Evolutionary conservation across 2,797 vertebrate genomes (phyloP).

Genomic region (Fistularia tabacaria): DNA sequence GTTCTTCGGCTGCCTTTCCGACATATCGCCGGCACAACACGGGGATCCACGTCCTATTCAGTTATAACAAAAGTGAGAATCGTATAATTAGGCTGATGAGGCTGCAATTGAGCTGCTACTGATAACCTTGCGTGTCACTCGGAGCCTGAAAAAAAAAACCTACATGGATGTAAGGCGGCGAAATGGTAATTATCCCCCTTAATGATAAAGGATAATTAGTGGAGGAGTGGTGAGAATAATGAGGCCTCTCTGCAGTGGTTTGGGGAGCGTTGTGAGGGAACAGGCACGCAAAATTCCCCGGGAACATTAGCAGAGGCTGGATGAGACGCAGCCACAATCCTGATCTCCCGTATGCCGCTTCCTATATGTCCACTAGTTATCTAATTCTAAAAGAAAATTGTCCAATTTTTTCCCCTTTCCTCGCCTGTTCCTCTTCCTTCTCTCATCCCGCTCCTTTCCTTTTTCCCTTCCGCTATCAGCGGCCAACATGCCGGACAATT

Average conservation of each 20-base stretch:
- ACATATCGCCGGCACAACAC: constrained; percentile 43
- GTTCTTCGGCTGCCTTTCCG: constrained; percentile 51
- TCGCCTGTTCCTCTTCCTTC: background rate
- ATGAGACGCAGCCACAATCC: constrained; percentile 18
- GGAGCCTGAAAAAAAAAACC: constrained; percentile 39
- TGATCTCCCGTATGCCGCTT: constrained; percentile 7
- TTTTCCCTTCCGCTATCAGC: constrained; percentile 33
- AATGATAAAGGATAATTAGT: constrained; percentile 76
- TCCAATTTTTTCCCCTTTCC: constrained; percentile 8
- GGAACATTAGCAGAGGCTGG: constrained; percentile 36
- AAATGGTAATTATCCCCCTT: constrained; percentile 73
- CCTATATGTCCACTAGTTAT: background rate
- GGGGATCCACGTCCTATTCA: constrained; percentile 61
- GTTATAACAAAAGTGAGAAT: constrained; percentile 70
- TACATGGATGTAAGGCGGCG: constrained; percentile 60
- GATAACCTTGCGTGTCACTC: constrained; percentile 70
- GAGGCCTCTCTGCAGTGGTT: constrained; percentile 57
- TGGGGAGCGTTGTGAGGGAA: constrained; percentile 45
- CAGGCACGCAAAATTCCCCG: constrained; percentile 32
- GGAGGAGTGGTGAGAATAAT: constrained; percentile 67
- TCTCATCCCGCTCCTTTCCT: constrained; percentile 1
- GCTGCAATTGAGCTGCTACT: constrained; percentile 68
- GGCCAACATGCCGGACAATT: constrained; percentile 37
- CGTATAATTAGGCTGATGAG: constrained; percentile 71
- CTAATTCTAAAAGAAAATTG: background rate